Evolutionary conservation across 92 coral and sea anemone genomes (phyloP), one percentile per base, ranked within the genome.

Genomic region (Porites rus): DNA sequence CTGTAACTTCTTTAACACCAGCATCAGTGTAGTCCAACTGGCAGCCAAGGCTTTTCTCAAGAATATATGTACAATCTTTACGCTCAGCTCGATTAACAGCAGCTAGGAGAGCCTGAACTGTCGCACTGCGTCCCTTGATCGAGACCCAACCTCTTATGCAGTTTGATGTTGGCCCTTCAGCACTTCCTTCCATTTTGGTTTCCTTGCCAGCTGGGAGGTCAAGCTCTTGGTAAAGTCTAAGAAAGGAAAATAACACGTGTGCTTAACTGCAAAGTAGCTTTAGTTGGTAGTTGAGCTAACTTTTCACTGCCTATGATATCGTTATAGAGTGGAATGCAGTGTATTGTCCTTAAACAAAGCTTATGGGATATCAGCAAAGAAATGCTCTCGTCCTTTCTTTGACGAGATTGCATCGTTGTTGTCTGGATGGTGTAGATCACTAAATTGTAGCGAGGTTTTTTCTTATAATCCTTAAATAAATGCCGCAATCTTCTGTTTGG

Each of bases 131-230:
- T 17, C 94, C 98, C n/a, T 77, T n/a, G 20, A 28, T 53, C 13
- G 73, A 79, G 38, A 86, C 75, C 96, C 98, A 94, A 7, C 74
- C 77, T 3, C 12, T 69, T 11, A 96, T 75, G 38, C 93, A 87
- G 25, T 64, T 84, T 9, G 38, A 19, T 19, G 98, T 94, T 25
- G 93, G 98, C 25, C 95, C 92, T 56, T 89, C 89, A 6, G 46
- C 60, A 20, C 59, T 24, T 4, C 28, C 72, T 38, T 74, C 60
- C 72, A 93, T 72, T 4, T 38, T 21, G 8, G 79, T 65, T n/a
- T 80, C 84, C 70, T 68, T 75, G 18, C 85, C 88, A 62, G 52
- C 59, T 19, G 96, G 96, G 20, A 93, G 87, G 24, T 65, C 58
- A 43, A 93, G 84, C 17, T 84, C 87, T 69, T 67, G 69, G 84